phyloP scores from a whole-genome alignment of 2,113 vertebrate genomes.

The Etheostoma cragini region DNA sequence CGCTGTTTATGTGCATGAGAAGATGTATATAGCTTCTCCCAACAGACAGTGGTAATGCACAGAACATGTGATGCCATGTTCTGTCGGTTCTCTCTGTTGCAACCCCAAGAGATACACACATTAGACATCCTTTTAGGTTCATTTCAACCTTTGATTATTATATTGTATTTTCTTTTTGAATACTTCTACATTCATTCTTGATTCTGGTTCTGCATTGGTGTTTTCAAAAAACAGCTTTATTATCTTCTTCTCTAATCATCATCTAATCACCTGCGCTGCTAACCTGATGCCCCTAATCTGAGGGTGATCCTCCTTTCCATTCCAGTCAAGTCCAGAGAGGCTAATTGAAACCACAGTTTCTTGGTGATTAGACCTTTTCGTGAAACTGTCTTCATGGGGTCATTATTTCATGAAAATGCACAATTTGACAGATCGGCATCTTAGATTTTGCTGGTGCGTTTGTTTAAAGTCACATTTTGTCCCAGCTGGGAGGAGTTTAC shows the following conservation, averaged over 20 bases:
- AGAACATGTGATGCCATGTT: background rate
- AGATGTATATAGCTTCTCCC: slow-evolving; percentile 5
- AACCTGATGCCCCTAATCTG: slow-evolving; percentile 12
- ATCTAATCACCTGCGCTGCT: slow-evolving; percentile 12
- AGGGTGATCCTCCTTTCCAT: slow-evolving; percentile 25
- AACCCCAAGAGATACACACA: background rate
- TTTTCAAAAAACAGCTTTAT: background rate
- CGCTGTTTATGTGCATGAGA: slow-evolving; percentile 11
- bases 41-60: background rate
- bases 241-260: slow-evolving; percentile 2
- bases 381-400: background rate
- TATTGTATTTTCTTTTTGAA: background rate
- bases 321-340: slow-evolving; percentile 17
- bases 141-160: background rate
- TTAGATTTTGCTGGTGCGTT: background rate
- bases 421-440: background rate
- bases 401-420: slow-evolving; percentile 2
- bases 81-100: background rate
- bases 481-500: background rate
- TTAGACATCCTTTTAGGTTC: no score
- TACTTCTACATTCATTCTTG: background rate
- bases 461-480: background rate
- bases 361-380: slow-evolving; percentile 4
- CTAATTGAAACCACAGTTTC: slow-evolving; percentile 2
- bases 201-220: background rate